Base-by-base conservation (phyloP, 2,888 invertebrate genomes). In the Chironomus tentans region DNA sequence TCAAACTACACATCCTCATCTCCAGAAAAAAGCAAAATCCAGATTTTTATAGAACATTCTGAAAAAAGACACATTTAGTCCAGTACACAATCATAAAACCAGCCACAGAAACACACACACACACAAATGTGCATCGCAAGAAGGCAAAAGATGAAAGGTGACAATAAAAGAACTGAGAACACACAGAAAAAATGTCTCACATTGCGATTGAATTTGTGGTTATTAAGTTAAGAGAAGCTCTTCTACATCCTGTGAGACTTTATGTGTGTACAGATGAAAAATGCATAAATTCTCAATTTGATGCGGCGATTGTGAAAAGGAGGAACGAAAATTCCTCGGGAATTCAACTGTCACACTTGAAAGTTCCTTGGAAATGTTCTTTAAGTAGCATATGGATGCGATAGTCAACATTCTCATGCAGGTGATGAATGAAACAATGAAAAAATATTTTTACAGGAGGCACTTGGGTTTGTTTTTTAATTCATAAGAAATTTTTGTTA, bases 111-210 rank as follows among this genome's bases (percentile, higher is more conserved):
- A 38, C 38, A 38, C 38, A 38, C 10, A 50, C 50, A 50, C 50
- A 56, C 18, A 7, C n/a, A 56, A 56, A 56, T 56, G 56, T 18
- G 15, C n/a, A 56, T 18, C n/a, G 46, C 56, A 62, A 56, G 61
- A 72, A 15, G 15, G 12, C 18, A 56, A 68, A 68, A 72, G 72
- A 72, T 72, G 72, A 72, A 72, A 72, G 72, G 72, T 72, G 72
- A 72, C 72, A 72, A 72, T 72, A 62, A 56, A 56, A 18, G 38
- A 38, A 18, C 56, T 15, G 18, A 56, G 56, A 15, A 56, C n/a
- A 56, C n/a, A 56, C 15, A 56, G 7, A 15, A 28, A 56, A 56
- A 56, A 18, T 56, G 18, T 18, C n/a, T 56, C 56, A 18, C n/a
- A 18, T 56, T 18, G 18, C 56, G 18, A 56, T 38, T 38, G 38